Evolutionary conservation across 2,888 invertebrate species (phyloP), one percentile per base, ranked within the genome.

Genomic region (Troides helena): DNA sequence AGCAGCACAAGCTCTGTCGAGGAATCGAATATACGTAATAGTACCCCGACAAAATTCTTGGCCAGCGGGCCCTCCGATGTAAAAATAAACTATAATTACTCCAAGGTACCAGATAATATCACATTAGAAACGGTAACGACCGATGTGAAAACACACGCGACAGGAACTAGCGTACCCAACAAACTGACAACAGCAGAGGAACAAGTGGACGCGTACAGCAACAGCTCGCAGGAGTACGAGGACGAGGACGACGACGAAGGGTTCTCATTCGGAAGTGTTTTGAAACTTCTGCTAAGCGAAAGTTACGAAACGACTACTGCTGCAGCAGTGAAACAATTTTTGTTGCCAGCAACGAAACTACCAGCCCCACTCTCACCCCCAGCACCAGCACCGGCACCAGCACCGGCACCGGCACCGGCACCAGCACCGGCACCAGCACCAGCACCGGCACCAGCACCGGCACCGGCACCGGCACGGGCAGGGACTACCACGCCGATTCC

Each of bases 261-360:
- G 14, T 94, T 94, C 77, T 94, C 94, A 0, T 91, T 95, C 36
- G 94, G 94, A 67, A 94, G 93, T 76, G 94, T 95, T 7, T 82
- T 95, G 21, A 93, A 95, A 77, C 85, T 95, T n/a, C 81, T 95
- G 30, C 90, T 95, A 43, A 93, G 93, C 69, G 93, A 93, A 46
- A 86, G 80, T 69, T 90, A 90, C 36, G 89, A 89, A 23, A 78
- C 87, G 0, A 89, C 89, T 3, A 88, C 88, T 0, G 65, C 77
- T 36, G 50, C 80, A 4, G 77, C 80, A 0, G 71, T 72, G 46
- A 77, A 75, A 63, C 78, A 77, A 50, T 36, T 71, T 60, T 65
- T 72, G 50, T 70, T 43, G n/a, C 67, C 61, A 53, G 65, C 21
- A 60, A 74, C 78, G 61, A 56, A 74, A 1, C 71, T 75, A 8